Evolutionary conservation across 2,888 invertebrate species (phyloP), one percentile per base, ranked within the genome.

Genomic region (Drosophila anomalipes): DNA sequence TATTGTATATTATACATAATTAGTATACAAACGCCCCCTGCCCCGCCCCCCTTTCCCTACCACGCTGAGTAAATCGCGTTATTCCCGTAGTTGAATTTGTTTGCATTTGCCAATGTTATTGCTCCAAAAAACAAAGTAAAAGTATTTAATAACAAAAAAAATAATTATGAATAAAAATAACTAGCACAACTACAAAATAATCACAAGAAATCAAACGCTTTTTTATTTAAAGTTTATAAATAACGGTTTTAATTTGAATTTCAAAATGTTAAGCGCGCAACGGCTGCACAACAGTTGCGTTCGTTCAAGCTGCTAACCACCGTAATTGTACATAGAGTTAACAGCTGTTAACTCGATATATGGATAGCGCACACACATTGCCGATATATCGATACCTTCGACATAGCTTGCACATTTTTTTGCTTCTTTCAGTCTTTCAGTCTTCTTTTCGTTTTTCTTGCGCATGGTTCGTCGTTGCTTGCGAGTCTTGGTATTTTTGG

Each of bases 11-110:
- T 80, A 86, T 70, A 57, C 22, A 33, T 68, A 63, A 79, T 75
- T 61, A 61, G 54, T 7, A 57, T 57, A 19, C 33, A 26, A 47
- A 47, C 12, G 30, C 26, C 59, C 37, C 33, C n/a, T 28, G 30
- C 19, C 62, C 49, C 32, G 12, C 22, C 32, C 52, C 52, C 70
- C n/a, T 30, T n/a, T 28, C 59, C 56, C 51, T 12, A 10, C 19
- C 22, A 6, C 16, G 22, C 14, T 30, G 57, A 39, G 32, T 60
- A 52, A 58, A 62, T 53, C 62, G 49, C 49, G 62, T 76, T 71
- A 68, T 52, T 35, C 65, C 39, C 74, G 86, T 86, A 86, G 86
- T 83, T 81, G 70, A 83, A 88, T 80, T 88, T 83, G 75, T 88
- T 84, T 78, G 73, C 77, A 77, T 81, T 75, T 66, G 70, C 63